These are phyloP conservation scores for Scaptomyza reducta DNA, from an alignment of 2,888 invertebrate species.

Conservation along the genomic window DNA sequence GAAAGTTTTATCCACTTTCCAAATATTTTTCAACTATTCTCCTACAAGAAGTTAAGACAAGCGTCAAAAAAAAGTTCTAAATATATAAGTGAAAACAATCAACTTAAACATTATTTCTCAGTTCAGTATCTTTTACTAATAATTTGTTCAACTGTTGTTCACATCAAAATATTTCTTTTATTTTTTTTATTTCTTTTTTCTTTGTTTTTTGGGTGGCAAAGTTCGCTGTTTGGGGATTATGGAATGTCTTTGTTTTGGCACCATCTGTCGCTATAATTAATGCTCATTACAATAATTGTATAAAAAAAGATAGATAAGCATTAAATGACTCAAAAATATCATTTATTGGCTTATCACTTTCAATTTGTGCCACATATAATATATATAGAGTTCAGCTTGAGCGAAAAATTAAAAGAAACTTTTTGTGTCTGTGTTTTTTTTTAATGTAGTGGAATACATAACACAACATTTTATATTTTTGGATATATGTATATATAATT, in stretches of 20 bases:
- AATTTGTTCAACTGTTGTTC: conserved; percentile 31
- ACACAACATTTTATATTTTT: not conserved
- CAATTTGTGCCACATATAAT: conserved; percentile 3
- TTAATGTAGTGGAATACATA: not conserved
- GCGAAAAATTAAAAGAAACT: not conserved
- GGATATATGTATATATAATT: not conserved
- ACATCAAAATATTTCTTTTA: conserved; percentile 21
- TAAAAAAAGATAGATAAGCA: conserved; percentile 28
- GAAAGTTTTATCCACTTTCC: no score
- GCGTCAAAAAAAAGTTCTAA: no score
- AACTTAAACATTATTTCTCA: conserved; percentile 17
- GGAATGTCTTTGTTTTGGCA: conserved; percentile 54
- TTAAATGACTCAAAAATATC: not conserved
- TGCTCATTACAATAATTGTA: conserved; percentile 59
- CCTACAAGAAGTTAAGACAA: no score
- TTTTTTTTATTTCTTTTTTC: conserved; percentile 8
- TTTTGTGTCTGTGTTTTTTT: not conserved
- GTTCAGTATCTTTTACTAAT: conserved; percentile 7
- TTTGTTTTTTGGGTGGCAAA: conserved; percentile 55
- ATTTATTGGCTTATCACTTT: conserved; percentile 5
- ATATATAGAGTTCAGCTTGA: not conserved
- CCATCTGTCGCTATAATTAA: conserved; percentile 55
- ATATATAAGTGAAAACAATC: no score
- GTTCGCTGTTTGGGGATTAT: conserved; percentile 52
- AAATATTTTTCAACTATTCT: no score